Evolutionary conservation across 2,113 vertebrate species (phyloP).

Genomic region (Propithecus coquereli): DNA sequence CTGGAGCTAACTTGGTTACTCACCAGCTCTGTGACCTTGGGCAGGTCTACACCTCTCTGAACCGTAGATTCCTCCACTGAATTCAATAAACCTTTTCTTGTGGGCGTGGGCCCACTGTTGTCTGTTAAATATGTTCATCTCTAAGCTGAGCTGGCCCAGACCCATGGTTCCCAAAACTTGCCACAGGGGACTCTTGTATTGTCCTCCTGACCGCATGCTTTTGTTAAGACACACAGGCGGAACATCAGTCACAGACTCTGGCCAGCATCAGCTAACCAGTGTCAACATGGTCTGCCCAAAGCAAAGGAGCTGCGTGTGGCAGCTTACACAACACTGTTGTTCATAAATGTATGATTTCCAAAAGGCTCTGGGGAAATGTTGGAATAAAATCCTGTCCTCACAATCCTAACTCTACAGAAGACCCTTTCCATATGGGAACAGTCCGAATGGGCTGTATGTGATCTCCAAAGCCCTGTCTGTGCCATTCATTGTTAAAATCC

Average conservation of each 20-base stretch:
- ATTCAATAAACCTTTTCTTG: not conserved
- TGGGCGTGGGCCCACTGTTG: not conserved
- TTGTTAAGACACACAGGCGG: not conserved
- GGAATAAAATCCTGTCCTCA: not conserved
- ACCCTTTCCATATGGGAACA: not conserved
- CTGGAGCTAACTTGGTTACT: too few species aligned
- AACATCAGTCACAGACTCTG: not conserved
- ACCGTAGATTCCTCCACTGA: not conserved
- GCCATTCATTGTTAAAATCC: not conserved
- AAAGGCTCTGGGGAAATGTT: not conserved
- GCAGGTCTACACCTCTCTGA: not conserved
- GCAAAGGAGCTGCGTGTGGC: not conserved
- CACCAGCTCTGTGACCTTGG: not conserved
- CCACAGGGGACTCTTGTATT: not conserved
- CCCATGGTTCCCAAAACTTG: not conserved
- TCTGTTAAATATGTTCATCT: not conserved
- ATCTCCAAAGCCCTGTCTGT: not conserved
- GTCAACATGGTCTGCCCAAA: fast-evolving
- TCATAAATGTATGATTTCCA: fast-evolving
- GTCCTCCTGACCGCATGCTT: fast-evolving
- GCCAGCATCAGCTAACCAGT: not conserved
- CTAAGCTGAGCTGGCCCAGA: not conserved
- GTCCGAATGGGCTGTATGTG: fast-evolving
- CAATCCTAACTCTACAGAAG: not conserved
- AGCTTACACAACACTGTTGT: fast-evolving